Percentiles rank a stretch among this genome's conserved stretches.
These are phyloP conservation scores for Scaptomyza cyrtandrae DNA, from an alignment of 2,888 invertebrate species.

Conservation along the genomic window DNA sequence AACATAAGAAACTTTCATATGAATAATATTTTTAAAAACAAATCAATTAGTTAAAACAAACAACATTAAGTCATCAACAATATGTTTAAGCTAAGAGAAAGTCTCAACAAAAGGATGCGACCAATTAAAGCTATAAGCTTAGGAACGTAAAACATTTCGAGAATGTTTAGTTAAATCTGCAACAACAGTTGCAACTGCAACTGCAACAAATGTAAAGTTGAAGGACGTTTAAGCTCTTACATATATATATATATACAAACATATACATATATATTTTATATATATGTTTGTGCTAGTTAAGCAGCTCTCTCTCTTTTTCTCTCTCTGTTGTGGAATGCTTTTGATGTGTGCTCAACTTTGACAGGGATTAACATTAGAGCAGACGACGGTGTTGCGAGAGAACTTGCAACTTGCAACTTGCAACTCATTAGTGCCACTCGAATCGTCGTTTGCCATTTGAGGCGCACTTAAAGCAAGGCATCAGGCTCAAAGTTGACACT, in stretches of 20 bases:
- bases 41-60: too few species aligned
- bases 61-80: too few species aligned
- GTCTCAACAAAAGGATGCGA: too few species aligned
- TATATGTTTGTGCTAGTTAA: background rate
- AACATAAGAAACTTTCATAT: too few species aligned
- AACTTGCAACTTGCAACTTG: constrained; percentile 20
- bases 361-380: constrained; percentile 8
- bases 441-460: constrained; percentile 40
- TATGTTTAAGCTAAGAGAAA: too few species aligned
- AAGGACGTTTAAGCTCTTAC: background rate
- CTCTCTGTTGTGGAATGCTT: constrained; percentile 4
- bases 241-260: too few species aligned
- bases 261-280: too few species aligned
- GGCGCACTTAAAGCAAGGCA: constrained; percentile 20
- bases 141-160: too few species aligned
- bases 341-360: constrained; percentile 14
- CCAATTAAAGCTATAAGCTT: too few species aligned
- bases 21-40: too few species aligned
- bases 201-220: background rate
- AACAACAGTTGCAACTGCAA: background rate
- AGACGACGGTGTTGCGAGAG: constrained; percentile 1
- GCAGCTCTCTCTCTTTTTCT: background rate
- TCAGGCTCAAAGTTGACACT: constrained; percentile 43
- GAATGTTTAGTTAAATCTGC: background rate
- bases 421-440: constrained; percentile 54